Base-by-base conservation (phyloP, 1,140 invertebrate species). In the Drosophila lowei region DNA sequence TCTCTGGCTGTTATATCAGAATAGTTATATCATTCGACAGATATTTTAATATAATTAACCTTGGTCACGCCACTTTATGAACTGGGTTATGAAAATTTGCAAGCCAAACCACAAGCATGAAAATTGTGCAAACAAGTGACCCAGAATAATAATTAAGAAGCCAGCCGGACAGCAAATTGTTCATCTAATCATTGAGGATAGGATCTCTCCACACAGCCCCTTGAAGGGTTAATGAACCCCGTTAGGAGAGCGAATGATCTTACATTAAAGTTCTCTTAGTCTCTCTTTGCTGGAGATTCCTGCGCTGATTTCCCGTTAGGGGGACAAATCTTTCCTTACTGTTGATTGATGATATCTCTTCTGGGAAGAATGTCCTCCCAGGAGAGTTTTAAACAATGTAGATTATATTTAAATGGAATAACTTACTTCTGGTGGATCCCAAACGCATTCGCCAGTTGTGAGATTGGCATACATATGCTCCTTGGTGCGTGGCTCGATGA, bases 381-480 rank as follows among this genome's bases (percentile, higher is more conserved):
- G 3, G 34, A 34, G 30, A 34, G 1, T 9, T 34, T 9, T 9
- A 9, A 34, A 9, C 2, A 9, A 15, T 46, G 23, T n/a, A 30
- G 47, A 57, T 53, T 11, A 71, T 42, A 49, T 61, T 65, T 23
- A 53, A 7, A 15, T 65, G 38, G 15, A 23, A 52, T 13, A 47
- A 89, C 83, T 92, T 92, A 94, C 93, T 92, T 95, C 94, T 76
- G 98, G 98, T 89, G 97, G 97, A 93, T 99, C 98, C 98, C 98
- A 99, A 70, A 98, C 97, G 93, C 98, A 99, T 93, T 99, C 97
- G 72, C 98, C 98, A 57, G 98, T 99, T 66, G 97, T 97, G 70
- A 99, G 94, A 94, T 99, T 99, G 91, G 98, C 98, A 94, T 98
- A 99, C 97, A 99, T 99, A 92, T 98, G 97, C 93, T 99, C 97